These are phyloP conservation scores for Aethes cnicana DNA, from an alignment of 2,888 invertebrate species.

Conservation along the genomic window DNA sequence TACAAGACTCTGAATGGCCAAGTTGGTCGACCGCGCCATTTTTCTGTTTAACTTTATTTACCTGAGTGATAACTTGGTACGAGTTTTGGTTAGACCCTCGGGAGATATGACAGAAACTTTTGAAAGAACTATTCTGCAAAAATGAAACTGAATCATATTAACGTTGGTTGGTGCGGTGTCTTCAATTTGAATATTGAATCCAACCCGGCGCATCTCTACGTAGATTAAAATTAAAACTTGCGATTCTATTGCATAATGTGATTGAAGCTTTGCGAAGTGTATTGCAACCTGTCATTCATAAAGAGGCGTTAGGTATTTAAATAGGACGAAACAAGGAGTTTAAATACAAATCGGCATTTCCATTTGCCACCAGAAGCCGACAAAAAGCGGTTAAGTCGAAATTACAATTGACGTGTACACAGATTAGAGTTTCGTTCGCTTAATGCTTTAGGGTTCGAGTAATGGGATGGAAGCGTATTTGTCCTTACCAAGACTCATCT, in stretches of 20 bases:
- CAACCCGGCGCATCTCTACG: conserved; percentile 38
- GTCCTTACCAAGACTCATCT: neutral
- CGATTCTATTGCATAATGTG: conserved; percentile 40
- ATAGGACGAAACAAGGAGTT: conserved; percentile 49
- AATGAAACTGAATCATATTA: conserved; percentile 61
- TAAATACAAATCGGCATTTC: conserved; percentile 57
- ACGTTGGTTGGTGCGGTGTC: conserved; percentile 49
- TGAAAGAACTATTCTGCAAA: conserved; percentile 51
- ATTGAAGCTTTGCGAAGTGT: neutral
- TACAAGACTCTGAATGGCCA: conserved; percentile 39
- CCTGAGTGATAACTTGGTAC: conserved; percentile 60
- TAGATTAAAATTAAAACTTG: conserved; percentile 50
- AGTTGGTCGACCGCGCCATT: conserved; percentile 46
- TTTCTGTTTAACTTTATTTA: conserved; percentile 60
- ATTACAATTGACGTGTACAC: conserved; percentile 70
- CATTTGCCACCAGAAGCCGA: conserved; percentile 42
- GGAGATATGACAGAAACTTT: conserved; percentile 46
- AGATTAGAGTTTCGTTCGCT: conserved; percentile 56
- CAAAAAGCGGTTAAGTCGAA: conserved; percentile 62
- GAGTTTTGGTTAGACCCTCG: conserved; percentile 49
- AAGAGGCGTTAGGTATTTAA: conserved; percentile 14
- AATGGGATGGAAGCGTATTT: conserved; percentile 21
- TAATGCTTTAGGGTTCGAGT: conserved; percentile 39
- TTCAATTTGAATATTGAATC: conserved; percentile 60
- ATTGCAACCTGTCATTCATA: too few relatives aligned